These are phyloP conservation scores for Poeciliopsis retropinna DNA, from an alignment of 2,113 vertebrate species.

Conservation along the genomic window DNA sequence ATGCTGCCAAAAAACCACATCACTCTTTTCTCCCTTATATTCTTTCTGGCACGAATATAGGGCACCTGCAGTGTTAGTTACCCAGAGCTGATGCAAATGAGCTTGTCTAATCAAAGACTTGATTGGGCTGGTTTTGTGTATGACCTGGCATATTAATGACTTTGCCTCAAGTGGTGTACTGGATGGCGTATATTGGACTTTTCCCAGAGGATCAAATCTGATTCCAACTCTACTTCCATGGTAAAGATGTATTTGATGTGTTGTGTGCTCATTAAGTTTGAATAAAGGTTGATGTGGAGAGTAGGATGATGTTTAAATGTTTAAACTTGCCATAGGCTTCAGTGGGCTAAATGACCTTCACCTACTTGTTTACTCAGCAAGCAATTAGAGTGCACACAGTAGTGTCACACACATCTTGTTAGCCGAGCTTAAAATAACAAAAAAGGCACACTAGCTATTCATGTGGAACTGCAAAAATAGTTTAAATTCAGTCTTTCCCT, in stretches of 20 bases:
- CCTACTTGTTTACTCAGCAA: slow-evolving; percentile 34
- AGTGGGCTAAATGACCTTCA: slow-evolving; percentile 60
- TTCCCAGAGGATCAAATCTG: slow-evolving; percentile 40
- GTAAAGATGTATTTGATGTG: background rate
- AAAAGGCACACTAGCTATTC: slow-evolving; percentile 29
- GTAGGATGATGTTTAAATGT: slow-evolving; percentile 22
- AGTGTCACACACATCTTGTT: background rate
- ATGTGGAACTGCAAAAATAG: background rate
- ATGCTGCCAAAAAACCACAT: slow-evolving; percentile 50
- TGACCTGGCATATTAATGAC: slow-evolving; percentile 61
- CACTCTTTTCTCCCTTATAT: slow-evolving; percentile 48
- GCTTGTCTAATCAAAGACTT: slow-evolving; percentile 56
- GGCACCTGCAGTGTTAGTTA: slow-evolving; percentile 70
- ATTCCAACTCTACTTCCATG: slow-evolving; percentile 5
- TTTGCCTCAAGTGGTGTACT: slow-evolving; percentile 28
- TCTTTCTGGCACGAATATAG: slow-evolving; percentile 57
- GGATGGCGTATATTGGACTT: slow-evolving; percentile 22
- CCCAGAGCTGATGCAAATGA: slow-evolving; percentile 67
- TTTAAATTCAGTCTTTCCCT: background rate
- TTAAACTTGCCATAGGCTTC: slow-evolving; percentile 59
- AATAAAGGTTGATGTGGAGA: slow-evolving; percentile 31
- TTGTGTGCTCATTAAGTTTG: slow-evolving; percentile 50
- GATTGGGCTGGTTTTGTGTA: slow-evolving; percentile 48
- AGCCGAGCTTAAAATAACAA: background rate
- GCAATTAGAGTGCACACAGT: slow-evolving; percentile 7